Percentiles rank a stretch among this genome's conserved stretches.
These are phyloP conservation scores for Dimorphilus gyrociliatus DNA, from an alignment of 2,888 invertebrate species.

Conservation along the genomic window DNA sequence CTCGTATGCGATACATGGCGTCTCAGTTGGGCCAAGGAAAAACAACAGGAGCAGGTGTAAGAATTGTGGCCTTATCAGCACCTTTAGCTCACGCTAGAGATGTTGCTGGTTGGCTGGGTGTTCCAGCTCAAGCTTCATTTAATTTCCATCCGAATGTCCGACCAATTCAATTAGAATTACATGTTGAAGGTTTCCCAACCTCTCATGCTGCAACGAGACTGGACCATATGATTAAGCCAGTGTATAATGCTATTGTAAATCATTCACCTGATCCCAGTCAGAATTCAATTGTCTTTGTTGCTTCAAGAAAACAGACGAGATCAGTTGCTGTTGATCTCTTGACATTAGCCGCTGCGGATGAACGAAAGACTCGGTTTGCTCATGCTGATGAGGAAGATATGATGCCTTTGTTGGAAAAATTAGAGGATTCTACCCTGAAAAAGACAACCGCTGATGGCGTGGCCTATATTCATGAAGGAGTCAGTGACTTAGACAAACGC, in stretches of 20 bases:
- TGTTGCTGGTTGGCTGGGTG: slow-evolving; percentile 88
- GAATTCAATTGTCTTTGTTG: slow-evolving; percentile 36
- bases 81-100: slow-evolving; percentile 88
- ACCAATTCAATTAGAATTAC: slow-evolving; percentile 81
- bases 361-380: slow-evolving; percentile 68
- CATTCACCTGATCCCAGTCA: slow-evolving; percentile 21
- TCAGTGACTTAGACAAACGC: slow-evolving; percentile 63
- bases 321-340: slow-evolving; percentile 89
- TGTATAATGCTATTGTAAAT: slow-evolving; percentile 74
- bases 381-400: slow-evolving; percentile 62
- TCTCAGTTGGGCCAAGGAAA: slow-evolving; percentile 63
- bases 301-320: slow-evolving; percentile 67
- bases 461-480: slow-evolving; percentile 89
- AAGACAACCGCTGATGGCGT: slow-evolving; percentile 88
- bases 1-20: slow-evolving; percentile 79
- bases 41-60: too few relatives aligned
- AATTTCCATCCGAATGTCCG: slow-evolving; percentile 97
- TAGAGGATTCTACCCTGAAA: slow-evolving; percentile 54
- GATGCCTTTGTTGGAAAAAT: slow-evolving; percentile 66
- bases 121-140: slow-evolving; percentile 77
- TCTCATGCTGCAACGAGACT: slow-evolving; percentile 90
- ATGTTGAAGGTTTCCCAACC: slow-evolving; percentile 82
- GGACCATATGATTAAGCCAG: slow-evolving; percentile 92
- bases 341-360: slow-evolving; percentile 78
- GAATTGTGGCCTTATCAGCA: slow-evolving; percentile 81